Conservation (phyloP, 2,888 invertebrate species). For the Quadriops clusia region DNA sequence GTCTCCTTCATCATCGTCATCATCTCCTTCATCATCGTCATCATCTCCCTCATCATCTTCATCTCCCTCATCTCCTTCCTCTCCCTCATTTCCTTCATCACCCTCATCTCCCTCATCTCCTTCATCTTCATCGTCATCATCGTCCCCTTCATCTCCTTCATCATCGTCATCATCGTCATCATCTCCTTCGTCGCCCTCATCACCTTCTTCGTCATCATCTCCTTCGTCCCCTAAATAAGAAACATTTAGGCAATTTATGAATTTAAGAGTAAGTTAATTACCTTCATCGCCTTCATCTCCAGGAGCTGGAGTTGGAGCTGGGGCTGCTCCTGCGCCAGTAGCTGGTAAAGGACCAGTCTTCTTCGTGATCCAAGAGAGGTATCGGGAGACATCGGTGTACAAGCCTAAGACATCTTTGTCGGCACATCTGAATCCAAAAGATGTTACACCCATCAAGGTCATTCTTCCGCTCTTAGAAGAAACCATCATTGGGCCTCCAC, state of each 20-base stretch:
- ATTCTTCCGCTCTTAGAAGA: conserved; percentile 40
- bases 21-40: conserved; percentile 1
- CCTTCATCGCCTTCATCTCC: conserved; percentile 1
- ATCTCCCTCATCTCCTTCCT: conserved; percentile 1
- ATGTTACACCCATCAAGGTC: conserved; percentile 47
- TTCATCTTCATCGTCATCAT: conserved; percentile 1
- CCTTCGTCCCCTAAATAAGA: too few relatives aligned
- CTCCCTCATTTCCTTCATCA: conserved; percentile 1
- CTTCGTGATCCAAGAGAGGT: conserved; percentile 41
- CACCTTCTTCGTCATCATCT: background rate
- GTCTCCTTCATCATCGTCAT: background rate
- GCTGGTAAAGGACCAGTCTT: conserved; percentile 19
- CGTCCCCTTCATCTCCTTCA: conserved; percentile 1
- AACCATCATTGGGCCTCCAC: conserved; percentile 50
- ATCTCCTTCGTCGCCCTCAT: conserved; percentile 1
- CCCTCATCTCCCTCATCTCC: conserved; percentile 2
- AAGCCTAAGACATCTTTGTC: conserved; percentile 43
- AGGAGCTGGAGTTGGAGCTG: background rate
- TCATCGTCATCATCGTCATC: background rate
- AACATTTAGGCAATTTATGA: too few relatives aligned
- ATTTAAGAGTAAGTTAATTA: too few relatives aligned
- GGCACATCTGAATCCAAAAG: conserved; percentile 57
- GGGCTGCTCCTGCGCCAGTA: conserved; percentile 1
- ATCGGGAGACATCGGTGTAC: conserved; percentile 47
- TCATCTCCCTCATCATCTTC: conserved; percentile 1